These are phyloP conservation scores for Cepphus grylle DNA, from an alignment of 2,113 vertebrate species.

Conservation along the genomic window DNA sequence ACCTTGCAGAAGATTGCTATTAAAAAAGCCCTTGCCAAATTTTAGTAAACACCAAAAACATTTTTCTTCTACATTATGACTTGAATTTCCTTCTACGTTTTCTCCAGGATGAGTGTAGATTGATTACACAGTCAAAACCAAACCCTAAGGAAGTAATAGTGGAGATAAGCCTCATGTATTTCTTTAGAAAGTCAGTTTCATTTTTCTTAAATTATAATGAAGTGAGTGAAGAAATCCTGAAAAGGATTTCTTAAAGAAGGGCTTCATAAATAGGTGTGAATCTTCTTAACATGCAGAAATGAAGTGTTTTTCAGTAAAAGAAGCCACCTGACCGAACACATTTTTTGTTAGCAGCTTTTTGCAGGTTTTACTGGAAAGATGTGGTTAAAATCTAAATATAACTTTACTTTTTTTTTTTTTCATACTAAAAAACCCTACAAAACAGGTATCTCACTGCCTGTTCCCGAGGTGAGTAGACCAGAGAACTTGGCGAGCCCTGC, in stretches of 20 bases:
- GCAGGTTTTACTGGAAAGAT: background rate
- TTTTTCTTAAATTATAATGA: background rate
- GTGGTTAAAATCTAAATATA: background rate
- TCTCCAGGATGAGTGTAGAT: background rate
- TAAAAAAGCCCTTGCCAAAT: background rate
- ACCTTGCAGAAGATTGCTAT: background rate
- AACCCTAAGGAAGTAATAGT: background rate
- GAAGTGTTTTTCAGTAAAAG: background rate
- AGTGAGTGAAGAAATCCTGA: background rate
- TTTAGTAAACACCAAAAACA: background rate
- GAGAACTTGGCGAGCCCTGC: background rate
- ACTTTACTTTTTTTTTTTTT: background rate
- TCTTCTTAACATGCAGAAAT: background rate
- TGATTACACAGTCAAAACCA: background rate
- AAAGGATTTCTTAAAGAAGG: fast-evolving
- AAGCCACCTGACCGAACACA: background rate
- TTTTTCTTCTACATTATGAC: background rate
- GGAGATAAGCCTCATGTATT: background rate
- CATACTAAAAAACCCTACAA: fast-evolving
- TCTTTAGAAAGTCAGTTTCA: background rate
- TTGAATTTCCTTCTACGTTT: background rate
- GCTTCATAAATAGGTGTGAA: background rate
- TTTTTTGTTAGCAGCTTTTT: background rate
- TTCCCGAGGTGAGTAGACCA: background rate
- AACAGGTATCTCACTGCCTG: background rate